Evolutionary conservation across 1,140 invertebrate genomes (phyloP), one percentile per base, ranked within the genome.

Genomic region (Drosophila obscura): DNA sequence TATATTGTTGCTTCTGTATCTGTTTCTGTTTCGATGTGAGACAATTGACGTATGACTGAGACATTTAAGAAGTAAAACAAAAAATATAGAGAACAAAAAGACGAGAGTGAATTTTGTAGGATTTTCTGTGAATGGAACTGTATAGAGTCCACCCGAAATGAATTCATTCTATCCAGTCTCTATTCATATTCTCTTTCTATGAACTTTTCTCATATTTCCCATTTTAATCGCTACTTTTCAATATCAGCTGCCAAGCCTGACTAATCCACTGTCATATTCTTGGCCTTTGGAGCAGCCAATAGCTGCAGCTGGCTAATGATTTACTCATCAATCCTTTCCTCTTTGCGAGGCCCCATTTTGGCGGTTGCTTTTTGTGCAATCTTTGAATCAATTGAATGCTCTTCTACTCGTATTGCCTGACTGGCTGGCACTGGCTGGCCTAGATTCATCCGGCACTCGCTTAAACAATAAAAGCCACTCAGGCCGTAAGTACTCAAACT

Each of bases 381-480:
- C 55, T 59, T 59, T 19, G 56, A 79, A 62, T 73, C 76, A 79
- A 79, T 79, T 68, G 69, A 79, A 79, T 73, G 69, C 63, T 63
- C 71, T 67, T 58, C 77, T 79, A 73, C 11, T 39, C 11, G 35
- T 5, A 13, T 5, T 39, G 35, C 35, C 9, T 11, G 24, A 24
- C 63, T 52, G 52, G 45, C 16, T 76, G 65, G 55, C 55, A 2
- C 58, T 50, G 51, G 57, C 31, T 71, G 74, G 53, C 74, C 74
- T 77, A 77, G 73, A 65, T 76, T 74, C 51, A 35, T 7, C 16
- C 63, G 35, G 62, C 61, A 68, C 19, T 31, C 55, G 67, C 73
- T 81, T 52, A 73, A 81, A 82, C 79, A 82, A 82, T 82, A 82
- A 81, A 81, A 82, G 74, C 57, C 73, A 81, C 79, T 82, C 52